Evolutionary conservation across 2,888 invertebrate species (phyloP).

Genomic region (Drosophila pullipes): DNA sequence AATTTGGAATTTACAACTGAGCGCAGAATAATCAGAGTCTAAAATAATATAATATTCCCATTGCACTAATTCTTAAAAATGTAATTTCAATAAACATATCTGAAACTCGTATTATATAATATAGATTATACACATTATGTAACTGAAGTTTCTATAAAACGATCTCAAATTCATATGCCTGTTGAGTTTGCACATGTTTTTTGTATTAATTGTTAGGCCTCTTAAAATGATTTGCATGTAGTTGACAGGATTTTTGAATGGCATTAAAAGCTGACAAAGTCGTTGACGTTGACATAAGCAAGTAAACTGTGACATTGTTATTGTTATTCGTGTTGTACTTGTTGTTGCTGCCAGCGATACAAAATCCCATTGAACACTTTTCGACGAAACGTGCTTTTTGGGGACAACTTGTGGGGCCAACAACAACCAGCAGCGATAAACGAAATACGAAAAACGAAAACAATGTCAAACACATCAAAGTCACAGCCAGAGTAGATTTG

Average conservation of each 20-base stretch:
- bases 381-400: constrained; percentile 54
- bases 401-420: constrained; percentile 13
- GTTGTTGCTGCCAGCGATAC: constrained; percentile 27
- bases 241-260: constrained; percentile 26
- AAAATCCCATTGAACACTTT: constrained; percentile 62
- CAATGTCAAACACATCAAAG: constrained; percentile 77
- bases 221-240: constrained; percentile 21
- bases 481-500: constrained; percentile 51
- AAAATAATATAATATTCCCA: background rate
- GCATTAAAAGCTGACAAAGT: constrained; percentile 57
- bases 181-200: background rate
- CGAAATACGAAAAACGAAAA: constrained; percentile 55
- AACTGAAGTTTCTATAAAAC: background rate
- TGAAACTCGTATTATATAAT: background rate
- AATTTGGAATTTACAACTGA: no score
- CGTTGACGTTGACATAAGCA: constrained; percentile 56
- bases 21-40: no score
- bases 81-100: rapidly evolving
- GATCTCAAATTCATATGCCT: background rate
- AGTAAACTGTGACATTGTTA: constrained; percentile 40
- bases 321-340: constrained; percentile 8
- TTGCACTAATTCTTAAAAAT: no score
- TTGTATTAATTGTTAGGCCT: constrained; percentile 26
- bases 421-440: constrained; percentile 31
- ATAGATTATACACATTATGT: background rate